These are phyloP conservation scores for Danaus melanippus DNA, from an alignment of 1,140 invertebrate species.

Conservation along the genomic window DNA sequence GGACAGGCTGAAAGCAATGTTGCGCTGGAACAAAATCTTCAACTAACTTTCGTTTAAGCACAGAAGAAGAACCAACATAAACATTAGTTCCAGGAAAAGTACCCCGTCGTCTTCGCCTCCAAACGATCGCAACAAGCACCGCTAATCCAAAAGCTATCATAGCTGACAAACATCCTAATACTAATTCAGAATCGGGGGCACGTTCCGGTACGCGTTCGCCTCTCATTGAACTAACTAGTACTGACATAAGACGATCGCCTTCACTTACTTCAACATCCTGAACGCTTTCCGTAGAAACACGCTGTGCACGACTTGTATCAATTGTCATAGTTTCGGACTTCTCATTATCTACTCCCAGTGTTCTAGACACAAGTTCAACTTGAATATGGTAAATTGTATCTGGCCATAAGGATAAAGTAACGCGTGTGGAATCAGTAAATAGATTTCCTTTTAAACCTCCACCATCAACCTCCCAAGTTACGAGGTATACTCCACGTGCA, in stretches of 20 bases:
- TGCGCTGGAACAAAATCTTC: constrained; percentile 70
- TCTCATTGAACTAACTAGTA: constrained; percentile 73
- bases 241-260: constrained; percentile 72
- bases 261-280: constrained; percentile 73
- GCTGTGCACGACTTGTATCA: constrained; percentile 74
- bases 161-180: constrained; percentile 71
- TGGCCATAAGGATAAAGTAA: constrained; percentile 84
- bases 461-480: constrained; percentile 87
- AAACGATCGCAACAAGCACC: constrained; percentile 66
- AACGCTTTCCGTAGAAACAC: constrained; percentile 75
- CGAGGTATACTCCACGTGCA: constrained; percentile 78
- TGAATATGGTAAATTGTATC: constrained; percentile 86
- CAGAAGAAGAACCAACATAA: constrained; percentile 72
- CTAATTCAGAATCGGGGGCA: constrained; percentile 69
- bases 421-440: constrained; percentile 84
- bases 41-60: constrained; percentile 73
- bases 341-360: constrained; percentile 73
- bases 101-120: constrained; percentile 70
- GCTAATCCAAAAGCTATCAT: constrained; percentile 72
- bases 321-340: constrained; percentile 76
- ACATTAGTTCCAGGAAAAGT: constrained; percentile 74
- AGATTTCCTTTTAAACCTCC: constrained; percentile 87
- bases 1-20: constrained; percentile 73
- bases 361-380: constrained; percentile 76
- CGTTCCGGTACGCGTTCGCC: constrained; percentile 69